A percentile compares a stretch with the other conserved stretches of the same genome.
phyloP scores from a whole-genome alignment of 2,888 invertebrate genomes.

The Deroplatys truncata region DNA sequence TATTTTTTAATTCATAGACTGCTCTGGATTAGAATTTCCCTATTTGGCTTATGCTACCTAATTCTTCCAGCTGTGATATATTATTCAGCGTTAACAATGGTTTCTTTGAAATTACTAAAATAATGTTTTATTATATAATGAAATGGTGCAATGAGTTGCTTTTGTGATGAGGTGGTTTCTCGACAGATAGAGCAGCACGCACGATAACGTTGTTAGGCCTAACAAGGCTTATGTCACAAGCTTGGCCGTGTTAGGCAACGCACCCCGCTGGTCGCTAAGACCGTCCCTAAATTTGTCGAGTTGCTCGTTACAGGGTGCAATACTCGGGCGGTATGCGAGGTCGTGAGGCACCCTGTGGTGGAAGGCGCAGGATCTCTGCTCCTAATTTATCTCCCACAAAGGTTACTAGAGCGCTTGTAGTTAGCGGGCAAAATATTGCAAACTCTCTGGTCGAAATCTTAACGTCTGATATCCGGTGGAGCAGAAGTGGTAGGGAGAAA shows the following conservation, averaged over 20 bases:
- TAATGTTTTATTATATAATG: too few relatives aligned
- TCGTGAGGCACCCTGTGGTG: conserved; percentile 8
- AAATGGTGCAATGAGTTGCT: too few relatives aligned
- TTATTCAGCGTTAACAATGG: too few relatives aligned
- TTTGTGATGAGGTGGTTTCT: not conserved
- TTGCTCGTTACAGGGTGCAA: not conserved
- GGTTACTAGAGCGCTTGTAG: not conserved
- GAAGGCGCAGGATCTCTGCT: not conserved
- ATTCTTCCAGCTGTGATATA: too few relatives aligned
- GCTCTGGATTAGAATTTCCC: too few relatives aligned
- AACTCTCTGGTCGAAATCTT: not conserved
- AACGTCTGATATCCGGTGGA: not conserved
- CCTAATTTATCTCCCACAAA: not conserved
- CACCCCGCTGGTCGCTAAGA: not conserved
- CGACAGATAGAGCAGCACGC: not conserved
- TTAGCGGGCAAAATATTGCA: not conserved
- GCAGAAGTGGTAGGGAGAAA: not conserved
- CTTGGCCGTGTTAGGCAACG: not conserved
- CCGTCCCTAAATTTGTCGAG: not conserved
- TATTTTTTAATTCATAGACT: too few relatives aligned
- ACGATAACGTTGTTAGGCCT: not conserved
- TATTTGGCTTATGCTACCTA: too few relatives aligned
- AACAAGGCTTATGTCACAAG: not conserved
- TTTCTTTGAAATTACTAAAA: too few relatives aligned
- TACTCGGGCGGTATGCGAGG: not conserved